Base-by-base conservation (phyloP, 2,797 vertebrate genomes). In the Pantherophis alleghaniensis region DNA sequence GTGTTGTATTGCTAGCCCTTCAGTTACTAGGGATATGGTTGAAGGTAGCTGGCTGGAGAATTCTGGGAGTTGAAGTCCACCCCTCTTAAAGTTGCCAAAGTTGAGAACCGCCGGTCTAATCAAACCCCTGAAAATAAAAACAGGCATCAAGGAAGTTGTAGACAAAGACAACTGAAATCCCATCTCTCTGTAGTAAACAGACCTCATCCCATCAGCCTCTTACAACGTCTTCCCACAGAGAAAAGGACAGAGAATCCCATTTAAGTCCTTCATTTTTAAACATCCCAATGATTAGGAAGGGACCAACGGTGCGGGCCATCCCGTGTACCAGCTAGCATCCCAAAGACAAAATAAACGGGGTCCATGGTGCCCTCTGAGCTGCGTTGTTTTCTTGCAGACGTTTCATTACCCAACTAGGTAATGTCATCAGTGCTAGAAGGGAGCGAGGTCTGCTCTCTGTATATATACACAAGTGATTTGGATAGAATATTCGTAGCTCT, bases 301-400 rank as follows among this genome's bases (percentile, higher is more conserved):
- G 12, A 3, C 28, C 12, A 13, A n/a, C 0, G 2, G 63, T n/a
- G 63, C 0, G 4, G 63, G 2, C 28, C 28, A 2, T 13, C 26
- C 63, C 14, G 63, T 2, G 12, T 6, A 14, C 12, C 26, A n/a
- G 28, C 4, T n/a, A 28, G 28, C 28, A 66, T 5, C 63, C 63
- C 28, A 14, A 5, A n/a, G 28, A 66, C 28, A n/a, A n/a, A 37
- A 74, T 18, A 37, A 37, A 3, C 2, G 26, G 61, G 11, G 26
- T 12, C 4, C 0, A 10, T 13, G 61, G 61, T 28, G 26, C 11
- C 26, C 26, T 63, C 26, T 5, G 63, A 14, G 63, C 12, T 66
- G 13, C 28, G 2, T 1, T 66, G 22, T 18, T 57, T 57, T 57
- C 56, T 57, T 57, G 60, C 60, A 61, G 24, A 26, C 24, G 3